Evolutionary conservation across 2,888 invertebrate genomes (phyloP).

Genomic region (Dascillus cervinus): DNA sequence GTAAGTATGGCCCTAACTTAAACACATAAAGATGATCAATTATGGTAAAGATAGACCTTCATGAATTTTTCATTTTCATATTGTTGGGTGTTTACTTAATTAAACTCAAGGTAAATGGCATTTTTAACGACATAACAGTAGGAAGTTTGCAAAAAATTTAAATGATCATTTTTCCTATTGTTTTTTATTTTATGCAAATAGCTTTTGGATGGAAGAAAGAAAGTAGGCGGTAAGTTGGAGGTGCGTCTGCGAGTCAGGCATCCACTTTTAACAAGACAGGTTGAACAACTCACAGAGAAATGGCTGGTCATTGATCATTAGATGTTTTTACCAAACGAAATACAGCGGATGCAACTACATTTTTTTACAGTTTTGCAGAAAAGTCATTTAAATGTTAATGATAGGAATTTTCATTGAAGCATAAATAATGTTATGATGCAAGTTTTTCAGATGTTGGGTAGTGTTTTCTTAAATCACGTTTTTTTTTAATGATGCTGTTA

Average conservation of each 20-base stretch:
- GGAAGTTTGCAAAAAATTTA: not conserved
- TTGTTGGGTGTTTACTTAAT: not conserved
- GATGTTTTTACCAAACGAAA: too few species aligned
- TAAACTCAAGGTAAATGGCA: not conserved
- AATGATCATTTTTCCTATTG: not conserved
- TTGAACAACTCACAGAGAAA: slow-evolving; percentile 81
- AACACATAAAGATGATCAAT: slow-evolving; percentile 2
- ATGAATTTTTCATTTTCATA: slow-evolving; percentile 2
- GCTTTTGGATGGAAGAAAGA: slow-evolving; percentile 84
- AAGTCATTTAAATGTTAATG: too few species aligned
- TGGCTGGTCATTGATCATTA: slow-evolving; percentile 78
- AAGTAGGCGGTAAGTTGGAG: slow-evolving; percentile 85
- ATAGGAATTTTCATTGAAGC: too few species aligned
- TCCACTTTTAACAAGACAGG: slow-evolving; percentile 81
- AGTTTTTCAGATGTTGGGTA: too few species aligned
- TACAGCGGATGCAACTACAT: too few species aligned
- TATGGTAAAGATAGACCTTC: too few species aligned
- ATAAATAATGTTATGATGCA: too few species aligned
- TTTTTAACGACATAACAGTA: not conserved
- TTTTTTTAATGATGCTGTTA: too few species aligned
- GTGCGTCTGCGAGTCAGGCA: slow-evolving; percentile 80
- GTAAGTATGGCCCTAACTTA: slow-evolving; percentile 52
- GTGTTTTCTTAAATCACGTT: too few species aligned
- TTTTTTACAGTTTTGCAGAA: too few species aligned
- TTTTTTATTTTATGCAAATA: slow-evolving; percentile 37